A percentile compares a stretch with the other conserved stretches of the same genome.
Conservation (phyloP, 2,797 vertebrate genomes). For the Epinephelus coioides region DNA sequence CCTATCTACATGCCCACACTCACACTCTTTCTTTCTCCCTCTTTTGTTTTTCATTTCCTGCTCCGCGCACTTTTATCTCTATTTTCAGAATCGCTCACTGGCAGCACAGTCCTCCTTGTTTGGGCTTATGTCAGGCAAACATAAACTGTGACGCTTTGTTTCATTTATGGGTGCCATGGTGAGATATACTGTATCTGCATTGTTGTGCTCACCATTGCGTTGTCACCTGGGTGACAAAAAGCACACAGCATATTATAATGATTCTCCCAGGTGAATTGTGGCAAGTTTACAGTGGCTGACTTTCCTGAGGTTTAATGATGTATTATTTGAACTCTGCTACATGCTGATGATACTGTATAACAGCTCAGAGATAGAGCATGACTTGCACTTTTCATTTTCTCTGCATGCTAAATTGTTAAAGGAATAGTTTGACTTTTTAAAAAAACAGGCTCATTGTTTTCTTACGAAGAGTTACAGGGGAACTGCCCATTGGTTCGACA, state of each 20-base stretch:
- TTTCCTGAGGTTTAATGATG: constrained; percentile 5
- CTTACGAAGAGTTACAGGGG: neutral
- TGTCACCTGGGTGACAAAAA: constrained; percentile 59
- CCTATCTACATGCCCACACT: neutral
- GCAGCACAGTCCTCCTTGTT: neutral
- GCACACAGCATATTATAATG: constrained; percentile 8
- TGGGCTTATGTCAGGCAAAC: neutral
- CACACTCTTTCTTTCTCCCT: neutral
- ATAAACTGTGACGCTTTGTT: constrained; percentile 28
- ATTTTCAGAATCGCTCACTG: constrained; percentile 22
- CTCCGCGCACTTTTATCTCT: neutral
- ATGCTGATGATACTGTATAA: neutral
- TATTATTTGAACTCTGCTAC: constrained; percentile 5
- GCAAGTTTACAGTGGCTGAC: constrained; percentile 7
- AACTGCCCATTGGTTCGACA: no score
- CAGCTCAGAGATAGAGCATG: neutral
- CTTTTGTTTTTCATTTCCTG: neutral
- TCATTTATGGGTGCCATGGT: constrained; percentile 40
- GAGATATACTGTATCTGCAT: constrained; percentile 22
- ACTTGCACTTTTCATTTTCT: neutral
- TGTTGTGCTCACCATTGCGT: constrained; percentile 36
- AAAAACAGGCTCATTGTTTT: neutral
- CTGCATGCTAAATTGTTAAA: neutral
- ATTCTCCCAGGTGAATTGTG: constrained; percentile 37
- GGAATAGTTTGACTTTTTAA: neutral